Conservation (phyloP, 2,888 invertebrate genomes). For the Omphaloscelis lunosa region DNA sequence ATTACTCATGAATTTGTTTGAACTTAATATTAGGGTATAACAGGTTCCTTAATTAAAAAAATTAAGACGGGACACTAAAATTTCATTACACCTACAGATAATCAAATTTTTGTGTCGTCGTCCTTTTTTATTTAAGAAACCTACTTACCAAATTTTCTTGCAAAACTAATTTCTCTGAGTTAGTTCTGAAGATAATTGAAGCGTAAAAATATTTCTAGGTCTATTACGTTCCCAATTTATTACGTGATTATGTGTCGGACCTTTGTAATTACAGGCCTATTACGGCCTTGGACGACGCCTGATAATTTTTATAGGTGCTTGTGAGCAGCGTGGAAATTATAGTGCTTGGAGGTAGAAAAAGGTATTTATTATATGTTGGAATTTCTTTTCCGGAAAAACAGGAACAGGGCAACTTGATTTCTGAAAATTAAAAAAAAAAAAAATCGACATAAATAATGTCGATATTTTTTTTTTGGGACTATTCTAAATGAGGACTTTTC, state of each 20-base stretch:
- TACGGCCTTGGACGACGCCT: slow-evolving; percentile 16
- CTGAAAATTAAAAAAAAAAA: no score
- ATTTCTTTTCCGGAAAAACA: not conserved
- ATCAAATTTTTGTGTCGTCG: no score
- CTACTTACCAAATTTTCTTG: not conserved
- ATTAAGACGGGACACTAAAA: not conserved
- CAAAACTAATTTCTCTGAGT: not conserved
- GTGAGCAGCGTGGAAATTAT: slow-evolving; percentile 25
- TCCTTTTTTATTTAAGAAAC: no score
- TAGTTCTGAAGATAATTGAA: not conserved
- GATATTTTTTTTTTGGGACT: no score
- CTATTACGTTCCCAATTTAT: slow-evolving; percentile 21
- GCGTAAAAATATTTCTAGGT: not conserved
- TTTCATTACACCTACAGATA: not conserved
- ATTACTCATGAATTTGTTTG: not conserved
- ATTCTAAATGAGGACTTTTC: no score
- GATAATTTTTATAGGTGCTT: slow-evolving; percentile 31
- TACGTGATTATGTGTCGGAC: slow-evolving; percentile 31
- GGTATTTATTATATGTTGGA: not conserved
- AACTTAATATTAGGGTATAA: not conserved
- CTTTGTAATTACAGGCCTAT: slow-evolving; percentile 30
- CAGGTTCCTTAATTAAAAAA: not conserved
- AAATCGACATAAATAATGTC: no score
- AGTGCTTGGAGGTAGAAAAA: slow-evolving; percentile 7
- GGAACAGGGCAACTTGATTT: not conserved